Evolutionary conservation across 2,113 vertebrate genomes (phyloP), one percentile per base, ranked within the genome.

Genomic region (Phaetusa simplex): DNA sequence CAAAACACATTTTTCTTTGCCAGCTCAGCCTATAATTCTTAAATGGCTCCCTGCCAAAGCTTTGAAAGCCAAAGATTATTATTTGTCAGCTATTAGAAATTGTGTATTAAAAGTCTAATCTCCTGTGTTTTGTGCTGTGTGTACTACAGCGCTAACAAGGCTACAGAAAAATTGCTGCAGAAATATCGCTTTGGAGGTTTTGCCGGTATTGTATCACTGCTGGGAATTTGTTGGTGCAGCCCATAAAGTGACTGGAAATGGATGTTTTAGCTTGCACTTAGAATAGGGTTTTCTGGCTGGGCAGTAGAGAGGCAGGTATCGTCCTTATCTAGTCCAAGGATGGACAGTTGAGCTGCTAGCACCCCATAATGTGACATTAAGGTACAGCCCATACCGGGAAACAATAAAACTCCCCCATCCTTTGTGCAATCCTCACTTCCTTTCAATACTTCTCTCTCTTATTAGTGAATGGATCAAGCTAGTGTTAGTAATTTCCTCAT

Each of bases 1-100:
- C 50, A 83, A 91, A 94, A 71, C 78, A 70, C n/a, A 56, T 73
- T 91, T 93, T 93, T 61, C 38, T 95, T 83, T 59, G 4, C 2
- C 34, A 80, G 52, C 22, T 87, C 49, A 82, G 71, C 24, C 64
- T 93, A 22, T 95, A 94, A 91, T 93, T 96, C 94, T 93, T 96
- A 90, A 93, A 59, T 83, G 82, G 67, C 74, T 94, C 36, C 55
- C 67, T 88, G 87, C 71, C 94, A 97, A 74, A 76, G 5, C 32
- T 91, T 89, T 90, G 88, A 96, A 95, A 95, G 40, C 64, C 64
- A 73, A 93, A 92, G 79, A 79, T 85, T 70, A 79, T 85, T 96
- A 82, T 96, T 95, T 79, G 43, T 87, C 53, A 36, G 42, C 86
- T 83, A 70, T 79, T 79, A 86, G 71, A 93, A 95, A 15, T 91